A percentile compares a stretch with the other conserved stretches of the same genome.
Conservation (phyloP, 2,888 invertebrate genomes). For the Xestoiulus laeticollis region DNA sequence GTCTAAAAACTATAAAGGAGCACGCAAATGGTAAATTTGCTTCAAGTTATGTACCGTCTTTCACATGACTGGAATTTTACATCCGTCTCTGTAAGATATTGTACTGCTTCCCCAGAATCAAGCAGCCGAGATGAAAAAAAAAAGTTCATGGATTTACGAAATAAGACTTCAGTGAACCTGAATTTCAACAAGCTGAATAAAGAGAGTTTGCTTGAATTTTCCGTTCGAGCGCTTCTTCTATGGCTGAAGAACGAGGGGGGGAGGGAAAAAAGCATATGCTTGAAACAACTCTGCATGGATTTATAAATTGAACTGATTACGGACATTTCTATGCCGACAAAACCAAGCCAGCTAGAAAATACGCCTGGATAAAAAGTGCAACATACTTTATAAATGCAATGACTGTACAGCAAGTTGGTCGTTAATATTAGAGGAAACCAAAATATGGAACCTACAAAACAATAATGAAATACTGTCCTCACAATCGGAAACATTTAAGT, state of each 20-base stretch:
- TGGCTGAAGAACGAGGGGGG: neutral
- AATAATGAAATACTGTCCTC: no score
- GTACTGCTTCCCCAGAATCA: conserved; percentile 4
- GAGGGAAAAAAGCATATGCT: conserved; percentile 44
- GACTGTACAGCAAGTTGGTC: no score
- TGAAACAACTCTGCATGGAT: conserved; percentile 23
- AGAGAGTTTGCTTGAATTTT: conserved; percentile 47
- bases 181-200: conserved; percentile 29
- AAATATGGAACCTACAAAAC: no score
- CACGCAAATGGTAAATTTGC: conserved; percentile 1
- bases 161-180: conserved; percentile 37
- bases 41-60: conserved; percentile 24
- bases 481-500: no score
- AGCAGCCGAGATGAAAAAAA: conserved; percentile 1
- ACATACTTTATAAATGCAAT: no score
- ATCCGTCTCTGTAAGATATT: conserved; percentile 1
- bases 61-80: conserved; percentile 25
- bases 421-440: no score
- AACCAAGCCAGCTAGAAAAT: neutral
- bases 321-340: neutral
- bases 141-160: conserved; percentile 34
- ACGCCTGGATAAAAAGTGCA: no score
- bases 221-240: conserved; percentile 42
- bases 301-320: conserved; percentile 28
- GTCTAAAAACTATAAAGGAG: neutral